Percentiles rank a stretch among this genome's conserved stretches.
Conservation (phyloP, 2,797 vertebrate species). For the Ammospiza maritima region DNA sequence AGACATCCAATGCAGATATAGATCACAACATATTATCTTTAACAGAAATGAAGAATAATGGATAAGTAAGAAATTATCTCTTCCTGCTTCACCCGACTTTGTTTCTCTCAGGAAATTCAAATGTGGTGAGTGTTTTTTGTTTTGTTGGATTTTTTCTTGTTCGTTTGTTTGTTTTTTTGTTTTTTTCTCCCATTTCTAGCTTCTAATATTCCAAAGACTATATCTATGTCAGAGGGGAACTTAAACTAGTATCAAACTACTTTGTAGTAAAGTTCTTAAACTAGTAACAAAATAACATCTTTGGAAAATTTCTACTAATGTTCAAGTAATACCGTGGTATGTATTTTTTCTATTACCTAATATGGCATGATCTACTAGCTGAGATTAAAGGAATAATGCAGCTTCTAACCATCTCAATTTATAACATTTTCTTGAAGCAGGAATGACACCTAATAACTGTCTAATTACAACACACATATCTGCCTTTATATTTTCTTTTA, state of each 20-base stretch:
- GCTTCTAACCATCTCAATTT: not conserved
- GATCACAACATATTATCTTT: not conserved
- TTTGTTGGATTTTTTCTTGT: fast-evolving
- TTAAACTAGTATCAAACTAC: not conserved
- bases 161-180: not conserved
- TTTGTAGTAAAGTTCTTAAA: not conserved
- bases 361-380: not conserved
- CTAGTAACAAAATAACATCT: not conserved
- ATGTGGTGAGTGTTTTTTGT: not conserved
- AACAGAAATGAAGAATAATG: not conserved
- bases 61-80: not conserved
- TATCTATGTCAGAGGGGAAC: not conserved
- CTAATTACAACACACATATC: not conserved
- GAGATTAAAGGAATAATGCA: not conserved
- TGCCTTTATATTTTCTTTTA: not conserved
- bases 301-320: not conserved
- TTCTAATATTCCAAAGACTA: not conserved
- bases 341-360: not conserved
- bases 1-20: not conserved
- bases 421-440: not conserved
- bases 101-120: not conserved
- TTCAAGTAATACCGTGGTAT: not conserved
- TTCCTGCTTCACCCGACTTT: not conserved
- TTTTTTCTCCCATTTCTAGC: not conserved
- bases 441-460: not conserved